A percentile compares a stretch with the other conserved stretches of the same genome.
These are phyloP conservation scores for Amazona guildingii DNA, from an alignment of 2,113 vertebrate genomes.

Conservation along the genomic window DNA sequence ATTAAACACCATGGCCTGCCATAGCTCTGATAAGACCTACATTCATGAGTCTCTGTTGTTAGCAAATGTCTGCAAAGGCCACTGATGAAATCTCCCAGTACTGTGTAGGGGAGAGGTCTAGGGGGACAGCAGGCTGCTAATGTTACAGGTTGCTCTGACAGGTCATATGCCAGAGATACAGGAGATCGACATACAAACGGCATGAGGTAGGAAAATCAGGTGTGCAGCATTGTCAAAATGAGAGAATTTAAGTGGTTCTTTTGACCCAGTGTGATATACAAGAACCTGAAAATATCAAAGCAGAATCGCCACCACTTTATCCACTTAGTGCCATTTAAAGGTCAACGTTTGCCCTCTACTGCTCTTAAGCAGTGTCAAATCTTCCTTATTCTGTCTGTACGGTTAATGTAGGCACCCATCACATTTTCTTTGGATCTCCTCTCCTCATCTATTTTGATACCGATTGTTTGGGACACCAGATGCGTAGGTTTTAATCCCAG, in stretches of 20 bases:
- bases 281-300: background rate
- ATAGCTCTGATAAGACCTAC: background rate
- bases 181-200: background rate
- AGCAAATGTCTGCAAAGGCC: background rate
- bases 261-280: background rate
- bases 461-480: background rate
- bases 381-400: background rate
- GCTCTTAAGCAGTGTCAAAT: background rate
- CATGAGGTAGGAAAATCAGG: background rate
- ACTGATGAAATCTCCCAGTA: background rate
- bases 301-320: background rate
- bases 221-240: background rate
- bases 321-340: background rate
- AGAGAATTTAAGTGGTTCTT: background rate
- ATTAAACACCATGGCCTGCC: background rate
- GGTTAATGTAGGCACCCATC: background rate
- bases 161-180: background rate
- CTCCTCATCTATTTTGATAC: background rate
- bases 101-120: background rate
- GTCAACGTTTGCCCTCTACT: background rate
- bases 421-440: background rate
- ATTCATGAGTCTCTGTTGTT: background rate
- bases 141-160: background rate
- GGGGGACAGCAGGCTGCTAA: background rate
- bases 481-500: background rate